Conservation (phyloP, 2,888 invertebrate genomes). For the Ormyrus pomaceus region DNA sequence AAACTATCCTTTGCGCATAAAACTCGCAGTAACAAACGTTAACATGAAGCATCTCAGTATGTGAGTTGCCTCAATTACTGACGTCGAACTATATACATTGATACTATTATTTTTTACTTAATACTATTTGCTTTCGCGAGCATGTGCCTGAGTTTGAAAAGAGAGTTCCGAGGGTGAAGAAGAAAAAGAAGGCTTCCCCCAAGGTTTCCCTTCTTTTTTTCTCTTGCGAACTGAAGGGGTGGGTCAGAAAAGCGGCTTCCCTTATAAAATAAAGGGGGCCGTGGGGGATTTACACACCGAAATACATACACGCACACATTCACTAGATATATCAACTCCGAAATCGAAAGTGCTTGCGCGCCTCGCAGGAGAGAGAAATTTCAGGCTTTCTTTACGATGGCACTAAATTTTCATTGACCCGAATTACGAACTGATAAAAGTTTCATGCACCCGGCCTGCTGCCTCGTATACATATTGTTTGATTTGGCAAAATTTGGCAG, state of each 20-base stretch:
- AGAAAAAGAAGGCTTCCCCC: slow-evolving; percentile 15
- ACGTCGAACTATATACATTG: slow-evolving; percentile 31
- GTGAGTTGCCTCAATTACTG: slow-evolving; percentile 30
- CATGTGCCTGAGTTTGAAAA: slow-evolving; percentile 39
- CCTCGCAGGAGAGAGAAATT: neutral
- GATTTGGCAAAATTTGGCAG: no score
- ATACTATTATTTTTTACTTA: slow-evolving; percentile 37
- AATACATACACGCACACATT: neutral
- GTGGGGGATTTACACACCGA: slow-evolving; percentile 7
- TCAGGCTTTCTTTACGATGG: slow-evolving; percentile 26
- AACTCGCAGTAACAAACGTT: neutral
- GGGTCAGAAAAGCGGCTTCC: neutral
- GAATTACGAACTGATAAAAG: slow-evolving; percentile 41
- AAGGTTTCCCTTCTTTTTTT: slow-evolving; percentile 14
- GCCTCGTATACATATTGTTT: neutral
- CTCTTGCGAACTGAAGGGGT: neutral
- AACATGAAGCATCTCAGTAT: slow-evolving; percentile 45
- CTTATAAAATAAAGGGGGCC: slow-evolving; percentile 23
- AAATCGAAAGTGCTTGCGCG: neutral
- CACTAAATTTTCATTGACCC: slow-evolving; percentile 43
- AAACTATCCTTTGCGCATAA: slow-evolving; percentile 4
- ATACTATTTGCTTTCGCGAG: slow-evolving; percentile 48
- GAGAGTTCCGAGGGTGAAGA: slow-evolving; percentile 25
- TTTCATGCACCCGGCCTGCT: slow-evolving; percentile 34
- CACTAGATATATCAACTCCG: no score